Percentiles rank a stretch among this genome's conserved stretches.
Evolutionary conservation across 1,140 invertebrate genomes (phyloP).

Genomic region (Drosophila nannoptera): DNA sequence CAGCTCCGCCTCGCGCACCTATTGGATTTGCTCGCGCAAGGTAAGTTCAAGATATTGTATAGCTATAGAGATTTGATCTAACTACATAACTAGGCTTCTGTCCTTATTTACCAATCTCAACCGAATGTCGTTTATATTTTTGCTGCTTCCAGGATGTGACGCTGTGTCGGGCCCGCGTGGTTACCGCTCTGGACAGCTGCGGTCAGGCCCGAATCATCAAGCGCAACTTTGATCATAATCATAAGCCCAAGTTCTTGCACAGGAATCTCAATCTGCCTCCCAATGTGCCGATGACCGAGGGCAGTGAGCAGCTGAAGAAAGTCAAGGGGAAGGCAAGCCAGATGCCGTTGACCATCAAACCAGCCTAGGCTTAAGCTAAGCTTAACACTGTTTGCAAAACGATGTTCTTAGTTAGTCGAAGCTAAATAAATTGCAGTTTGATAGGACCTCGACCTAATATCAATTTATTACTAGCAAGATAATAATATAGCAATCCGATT

Average conservation of each 20-base stretch:
- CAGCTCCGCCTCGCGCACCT: conserved; percentile 67
- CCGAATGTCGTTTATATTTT: neutral
- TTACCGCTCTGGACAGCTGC: conserved; percentile 61
- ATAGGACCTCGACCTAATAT: conserved; percentile 2
- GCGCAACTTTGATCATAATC: conserved; percentile 68
- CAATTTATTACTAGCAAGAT: neutral
- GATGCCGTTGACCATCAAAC: conserved; percentile 12
- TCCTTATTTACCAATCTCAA: no score
- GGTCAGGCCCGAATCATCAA: conserved; percentile 63
- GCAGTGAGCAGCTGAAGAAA: conserved; percentile 31
- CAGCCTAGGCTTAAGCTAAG: conserved; percentile 31
- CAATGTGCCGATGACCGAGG: conserved; percentile 37
- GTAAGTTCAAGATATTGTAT: conserved; percentile 27
- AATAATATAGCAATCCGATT: no score
- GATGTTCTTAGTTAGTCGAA: conserved; percentile 7
- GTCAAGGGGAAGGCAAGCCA: conserved; percentile 25
- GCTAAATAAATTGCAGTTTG: conserved; percentile 8
- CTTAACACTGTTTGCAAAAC: conserved; percentile 4
- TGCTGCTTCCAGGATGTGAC: conserved; percentile 62
- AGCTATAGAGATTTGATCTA: no score
- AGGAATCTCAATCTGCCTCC: conserved; percentile 30
- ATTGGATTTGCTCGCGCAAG: conserved; percentile 76
- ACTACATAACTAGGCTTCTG: no score
- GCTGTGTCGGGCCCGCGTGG: conserved; percentile 68
- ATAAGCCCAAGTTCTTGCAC: conserved; percentile 61